Conservation (phyloP, 2,888 invertebrate species). For the Cephus spinipes region DNA sequence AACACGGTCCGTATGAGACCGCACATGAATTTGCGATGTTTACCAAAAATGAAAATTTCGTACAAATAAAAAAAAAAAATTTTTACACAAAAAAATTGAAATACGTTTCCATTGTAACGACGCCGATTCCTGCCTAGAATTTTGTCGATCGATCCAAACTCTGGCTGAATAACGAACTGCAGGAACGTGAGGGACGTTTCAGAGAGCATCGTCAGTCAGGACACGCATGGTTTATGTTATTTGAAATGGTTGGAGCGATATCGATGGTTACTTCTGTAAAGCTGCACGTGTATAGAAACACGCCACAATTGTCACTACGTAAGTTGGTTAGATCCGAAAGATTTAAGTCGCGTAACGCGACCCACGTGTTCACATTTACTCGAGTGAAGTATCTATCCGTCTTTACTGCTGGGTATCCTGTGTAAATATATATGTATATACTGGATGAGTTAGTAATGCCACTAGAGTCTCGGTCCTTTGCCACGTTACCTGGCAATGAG, state of each 20-base stretch:
- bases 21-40: no score
- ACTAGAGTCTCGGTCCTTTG: conserved; percentile 3
- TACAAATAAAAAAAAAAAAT: background rate
- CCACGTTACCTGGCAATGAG: conserved; percentile 43
- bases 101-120: background rate
- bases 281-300: background rate
- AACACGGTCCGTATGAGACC: no score
- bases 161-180: background rate
- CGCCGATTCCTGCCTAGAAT: background rate
- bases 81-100: background rate
- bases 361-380: background rate
- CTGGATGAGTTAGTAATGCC: background rate
- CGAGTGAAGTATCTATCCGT: background rate
- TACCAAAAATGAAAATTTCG: no score
- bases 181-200: background rate
- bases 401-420: background rate
- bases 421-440: background rate
- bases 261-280: background rate
- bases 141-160: background rate
- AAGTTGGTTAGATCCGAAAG: background rate
- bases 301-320: background rate
- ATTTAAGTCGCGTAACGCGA: background rate
- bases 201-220: background rate
- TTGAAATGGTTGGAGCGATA: background rate
- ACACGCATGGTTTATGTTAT: background rate